phyloP scores from a whole-genome alignment of 2,113 vertebrate genomes.

The Parotia lawesii region DNA sequence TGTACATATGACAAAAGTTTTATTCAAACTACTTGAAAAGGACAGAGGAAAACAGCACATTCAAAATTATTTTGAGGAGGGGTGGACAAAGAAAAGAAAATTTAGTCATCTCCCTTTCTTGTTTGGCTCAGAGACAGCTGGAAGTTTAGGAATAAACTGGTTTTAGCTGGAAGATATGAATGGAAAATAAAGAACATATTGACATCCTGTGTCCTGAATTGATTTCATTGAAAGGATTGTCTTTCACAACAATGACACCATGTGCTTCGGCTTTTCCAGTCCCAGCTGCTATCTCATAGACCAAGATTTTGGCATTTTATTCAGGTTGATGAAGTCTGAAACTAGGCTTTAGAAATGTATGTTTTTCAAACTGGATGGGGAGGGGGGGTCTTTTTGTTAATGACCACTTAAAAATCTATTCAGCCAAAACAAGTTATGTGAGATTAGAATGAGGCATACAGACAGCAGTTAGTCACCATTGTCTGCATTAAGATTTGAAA shows the following conservation, averaged over 20 bases:
- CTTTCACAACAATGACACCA: background rate
- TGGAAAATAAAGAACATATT: background rate
- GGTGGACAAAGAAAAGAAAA: background rate
- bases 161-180: background rate
- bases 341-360: background rate
- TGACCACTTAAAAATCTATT: background rate
- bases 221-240: background rate
- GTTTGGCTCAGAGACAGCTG: background rate
- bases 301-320: background rate
- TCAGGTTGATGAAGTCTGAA: background rate
- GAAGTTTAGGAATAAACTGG: background rate
- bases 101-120: background rate
- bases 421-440: background rate
- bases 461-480: background rate
- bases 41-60: background rate
- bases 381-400: fast-evolving
- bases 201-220: background rate
- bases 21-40: background rate
- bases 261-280: background rate
- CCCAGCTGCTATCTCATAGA: background rate
- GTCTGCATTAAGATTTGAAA: background rate
- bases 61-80: background rate
- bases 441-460: background rate
- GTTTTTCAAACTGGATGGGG: background rate
- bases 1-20: background rate